phyloP scores from a whole-genome alignment of 2,113 vertebrate genomes.

The Eolophus roseicapilla region DNA sequence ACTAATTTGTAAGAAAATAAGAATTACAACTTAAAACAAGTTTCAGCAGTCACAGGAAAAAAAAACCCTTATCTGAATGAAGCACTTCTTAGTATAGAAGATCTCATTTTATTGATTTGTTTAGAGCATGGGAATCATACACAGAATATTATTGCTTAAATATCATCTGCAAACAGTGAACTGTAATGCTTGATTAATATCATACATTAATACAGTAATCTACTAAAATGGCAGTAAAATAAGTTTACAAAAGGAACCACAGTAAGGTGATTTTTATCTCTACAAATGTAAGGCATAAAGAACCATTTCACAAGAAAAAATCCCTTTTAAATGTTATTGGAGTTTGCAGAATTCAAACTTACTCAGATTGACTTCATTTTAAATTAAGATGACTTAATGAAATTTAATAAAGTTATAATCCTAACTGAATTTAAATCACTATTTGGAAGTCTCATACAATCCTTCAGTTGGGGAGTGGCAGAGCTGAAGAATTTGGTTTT shows the following conservation, averaged over 20 bases:
- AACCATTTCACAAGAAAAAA: not conserved
- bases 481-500: not conserved
- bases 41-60: not conserved
- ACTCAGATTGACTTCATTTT: not conserved
- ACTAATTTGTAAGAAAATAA: not conserved
- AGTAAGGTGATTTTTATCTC: not conserved
- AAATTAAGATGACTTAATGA: not conserved
- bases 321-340: not conserved
- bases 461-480: not conserved
- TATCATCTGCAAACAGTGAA: not conserved
- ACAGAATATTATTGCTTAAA: not conserved
- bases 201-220: not conserved
- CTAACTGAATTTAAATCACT: not conserved
- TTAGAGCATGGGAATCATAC: not conserved
- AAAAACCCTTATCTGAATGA: not conserved
- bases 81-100: not conserved
- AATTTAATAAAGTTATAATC: not conserved
- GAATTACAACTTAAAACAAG: not conserved
- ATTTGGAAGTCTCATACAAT: not conserved
- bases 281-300: not conserved
- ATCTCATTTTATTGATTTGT: not conserved
- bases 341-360: not conserved
- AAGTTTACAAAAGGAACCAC: accelerated
- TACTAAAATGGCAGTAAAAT: not conserved
- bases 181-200: not conserved